Conservation (phyloP, 2,113 vertebrate genomes). For the Crotalus horridus region DNA sequence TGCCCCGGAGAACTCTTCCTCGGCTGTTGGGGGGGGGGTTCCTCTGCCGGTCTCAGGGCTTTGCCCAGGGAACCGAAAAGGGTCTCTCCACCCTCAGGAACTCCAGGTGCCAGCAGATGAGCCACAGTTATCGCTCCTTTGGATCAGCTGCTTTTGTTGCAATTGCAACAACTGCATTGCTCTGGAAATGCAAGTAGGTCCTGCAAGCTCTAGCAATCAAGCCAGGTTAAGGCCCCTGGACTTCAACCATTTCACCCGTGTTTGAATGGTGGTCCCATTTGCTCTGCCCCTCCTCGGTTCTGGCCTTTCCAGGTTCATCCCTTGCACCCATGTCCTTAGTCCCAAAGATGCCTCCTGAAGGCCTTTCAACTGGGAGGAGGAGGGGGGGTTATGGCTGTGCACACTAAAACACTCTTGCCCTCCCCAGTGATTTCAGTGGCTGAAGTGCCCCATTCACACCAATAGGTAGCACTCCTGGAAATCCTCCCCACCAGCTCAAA, state of each 20-base stretch:
- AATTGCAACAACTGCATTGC: background rate
- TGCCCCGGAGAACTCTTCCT: background rate
- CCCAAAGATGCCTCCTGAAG: background rate
- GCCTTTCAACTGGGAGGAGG: background rate
- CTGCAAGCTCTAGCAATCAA: background rate
- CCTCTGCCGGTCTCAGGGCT: background rate
- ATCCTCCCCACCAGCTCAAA: background rate
- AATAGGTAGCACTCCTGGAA: background rate
- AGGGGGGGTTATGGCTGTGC: background rate
- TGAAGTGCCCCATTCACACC: background rate
- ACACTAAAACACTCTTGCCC: background rate
- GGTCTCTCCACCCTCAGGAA: background rate
- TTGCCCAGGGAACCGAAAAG: background rate
- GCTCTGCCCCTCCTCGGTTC: background rate
- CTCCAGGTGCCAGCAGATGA: background rate
- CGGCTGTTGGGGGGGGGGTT: background rate
- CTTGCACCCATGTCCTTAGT: background rate
- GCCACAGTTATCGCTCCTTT: background rate
- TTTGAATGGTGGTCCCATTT: background rate
- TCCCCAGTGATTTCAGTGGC: background rate
- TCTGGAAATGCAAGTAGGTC: background rate
- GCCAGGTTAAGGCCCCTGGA: background rate
- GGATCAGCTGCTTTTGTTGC: background rate
- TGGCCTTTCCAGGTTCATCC: background rate
- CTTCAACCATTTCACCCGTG: background rate